Evolutionary conservation across 2,113 vertebrate genomes (phyloP).

Genomic region (Eptesicus fuscus): DNA sequence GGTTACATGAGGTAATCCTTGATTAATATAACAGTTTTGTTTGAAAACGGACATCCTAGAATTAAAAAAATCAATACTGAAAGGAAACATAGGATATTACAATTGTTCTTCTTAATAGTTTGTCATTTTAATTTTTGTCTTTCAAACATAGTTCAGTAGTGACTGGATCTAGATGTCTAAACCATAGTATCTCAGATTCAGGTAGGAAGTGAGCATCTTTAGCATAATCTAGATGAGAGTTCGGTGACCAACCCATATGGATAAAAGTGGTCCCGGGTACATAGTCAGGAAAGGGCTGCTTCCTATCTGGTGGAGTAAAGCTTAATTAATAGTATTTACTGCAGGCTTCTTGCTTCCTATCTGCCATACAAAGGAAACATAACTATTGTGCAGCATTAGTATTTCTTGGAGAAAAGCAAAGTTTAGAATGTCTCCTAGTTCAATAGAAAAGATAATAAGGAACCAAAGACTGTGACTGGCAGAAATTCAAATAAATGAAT

Average conservation of each 20-base stretch:
- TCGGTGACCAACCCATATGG: not conserved
- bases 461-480: constrained; percentile 59
- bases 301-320: not conserved
- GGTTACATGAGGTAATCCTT: not conserved
- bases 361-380: not conserved
- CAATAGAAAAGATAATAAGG: constrained; percentile 55
- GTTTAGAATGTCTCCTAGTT: constrained; percentile 1
- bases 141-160: not conserved
- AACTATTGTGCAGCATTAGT: not conserved
- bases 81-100: not conserved
- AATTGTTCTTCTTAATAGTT: not conserved
- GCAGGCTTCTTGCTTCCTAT: not conserved
- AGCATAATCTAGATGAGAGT: not conserved
- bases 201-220: not conserved
- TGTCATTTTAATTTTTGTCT: not conserved
- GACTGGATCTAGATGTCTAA: not conserved
- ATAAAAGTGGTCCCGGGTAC: not conserved
- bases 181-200: not conserved
- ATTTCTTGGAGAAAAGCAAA: constrained; percentile 22
- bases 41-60: not conserved
- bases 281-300: not conserved
- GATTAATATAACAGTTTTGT: not conserved
- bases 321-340: not conserved
- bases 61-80: not conserved
- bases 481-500: constrained; percentile 55